Base-by-base conservation (phyloP, 2,888 invertebrate species). In the Epinotia brunnichana region DNA sequence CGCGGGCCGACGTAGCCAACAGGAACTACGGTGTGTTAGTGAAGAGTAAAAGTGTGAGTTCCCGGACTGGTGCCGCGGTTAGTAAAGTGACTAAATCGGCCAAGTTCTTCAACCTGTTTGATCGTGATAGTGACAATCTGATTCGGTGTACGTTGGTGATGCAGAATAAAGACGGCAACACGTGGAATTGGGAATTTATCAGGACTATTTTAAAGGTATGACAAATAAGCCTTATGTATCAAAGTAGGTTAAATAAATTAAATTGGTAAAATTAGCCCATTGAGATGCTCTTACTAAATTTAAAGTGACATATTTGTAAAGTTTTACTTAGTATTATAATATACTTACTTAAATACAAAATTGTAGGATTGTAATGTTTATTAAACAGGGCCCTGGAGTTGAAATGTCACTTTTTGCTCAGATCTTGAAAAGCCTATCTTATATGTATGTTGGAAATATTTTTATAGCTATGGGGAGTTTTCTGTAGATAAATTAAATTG, bases 121-220 rank as follows among this genome's bases (percentile, higher is more conserved):
- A 95, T 73, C 93, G 95, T 64, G 95, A 95, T 74, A 91, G 94
- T 78, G 95, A 96, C 82, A 95, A 95, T 78, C 89, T 96, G 76
- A 94, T 98, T 19, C 95, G 96, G 81, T 97, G 98, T 78, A 96
- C 97, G 2, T 95, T 96, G 76, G 98, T 99, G 3, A 93, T 98
- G 80, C 94, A 94, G 70, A 95, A 95, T 73, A 96, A 97, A 79
- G 98, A 98, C 81, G 96, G 96, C 4, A 95, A 95, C 73, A 94
- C 95, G 0, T 99, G 99, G 99, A 96, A 98, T 85, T 99, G 98
- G 98, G 96, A 97, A 80, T 94, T 97, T n/a, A 96, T 99, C 75
- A 94, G 96, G 75, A 95, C 97, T 56, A 95, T 98, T 81, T 91
- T 98, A 39, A 96, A 96, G 94, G 97, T 96, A 90, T 54, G 70